These are phyloP conservation scores for Agrochola lota DNA, from an alignment of 2,888 invertebrate genomes.

Conservation along the genomic window DNA sequence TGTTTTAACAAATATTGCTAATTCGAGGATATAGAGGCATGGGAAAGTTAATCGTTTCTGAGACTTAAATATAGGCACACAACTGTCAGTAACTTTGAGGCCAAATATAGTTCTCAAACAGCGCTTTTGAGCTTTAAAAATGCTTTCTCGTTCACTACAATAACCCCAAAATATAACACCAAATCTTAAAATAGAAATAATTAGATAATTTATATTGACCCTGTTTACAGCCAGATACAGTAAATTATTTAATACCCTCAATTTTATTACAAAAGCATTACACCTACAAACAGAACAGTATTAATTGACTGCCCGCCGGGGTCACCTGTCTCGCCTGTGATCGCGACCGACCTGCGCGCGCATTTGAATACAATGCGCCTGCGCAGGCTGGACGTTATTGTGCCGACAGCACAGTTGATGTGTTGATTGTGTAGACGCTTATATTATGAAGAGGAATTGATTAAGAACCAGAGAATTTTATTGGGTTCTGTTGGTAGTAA, in stretches of 20 bases:
- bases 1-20: too few species aligned
- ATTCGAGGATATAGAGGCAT: too few species aligned
- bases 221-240: too few species aligned
- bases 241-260: slow-evolving; percentile 14
- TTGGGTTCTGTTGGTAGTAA: neutral
- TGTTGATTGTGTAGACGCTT: slow-evolving; percentile 32
- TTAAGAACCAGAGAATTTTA: slow-evolving; percentile 4
- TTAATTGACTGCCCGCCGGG: slow-evolving; percentile 62
- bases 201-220: too few species aligned
- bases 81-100: too few species aligned
- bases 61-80: too few species aligned
- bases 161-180: too few species aligned
- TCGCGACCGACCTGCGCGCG: slow-evolving; percentile 59
- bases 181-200: too few species aligned
- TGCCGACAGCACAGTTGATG: slow-evolving; percentile 39
- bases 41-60: too few species aligned
- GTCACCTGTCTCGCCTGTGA: slow-evolving; percentile 71
- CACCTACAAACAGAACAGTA: slow-evolving; percentile 34
- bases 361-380: slow-evolving; percentile 80
- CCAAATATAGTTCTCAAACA: too few species aligned
- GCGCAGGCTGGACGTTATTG: slow-evolving; percentile 56
- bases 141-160: too few species aligned
- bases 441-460: slow-evolving; percentile 34
- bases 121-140: too few species aligned
- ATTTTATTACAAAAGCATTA: slow-evolving; percentile 11